Percentiles rank a stretch among this genome's conserved stretches.
Conservation (phyloP, 2,797 vertebrate genomes). For the Oreortyx pictus region DNA sequence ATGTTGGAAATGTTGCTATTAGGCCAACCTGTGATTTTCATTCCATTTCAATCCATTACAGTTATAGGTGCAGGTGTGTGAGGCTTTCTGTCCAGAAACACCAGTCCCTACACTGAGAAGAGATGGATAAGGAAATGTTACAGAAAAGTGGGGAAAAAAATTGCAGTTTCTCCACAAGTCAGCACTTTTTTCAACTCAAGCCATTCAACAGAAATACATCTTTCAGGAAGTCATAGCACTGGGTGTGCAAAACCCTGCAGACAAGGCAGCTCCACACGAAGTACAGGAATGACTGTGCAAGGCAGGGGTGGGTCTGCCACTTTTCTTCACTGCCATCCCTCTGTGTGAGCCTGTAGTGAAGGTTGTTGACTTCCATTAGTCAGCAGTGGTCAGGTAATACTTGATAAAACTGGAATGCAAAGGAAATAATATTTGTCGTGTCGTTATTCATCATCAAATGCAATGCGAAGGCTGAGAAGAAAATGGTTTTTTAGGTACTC, state of each 20-base stretch:
- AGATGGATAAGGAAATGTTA: background rate
- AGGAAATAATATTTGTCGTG: too few species aligned
- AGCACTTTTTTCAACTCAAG: background rate
- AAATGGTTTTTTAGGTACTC: background rate
- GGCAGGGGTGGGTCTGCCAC: background rate
- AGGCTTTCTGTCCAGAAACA: background rate
- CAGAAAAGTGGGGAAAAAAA: background rate
- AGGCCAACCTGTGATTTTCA: background rate
- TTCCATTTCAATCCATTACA: background rate
- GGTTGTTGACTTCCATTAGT: background rate
- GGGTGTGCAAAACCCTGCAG: background rate
- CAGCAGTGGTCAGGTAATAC: background rate
- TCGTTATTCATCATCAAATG: too few species aligned
- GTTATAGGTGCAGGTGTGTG: background rate
- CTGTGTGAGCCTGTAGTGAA: background rate
- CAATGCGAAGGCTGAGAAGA: background rate
- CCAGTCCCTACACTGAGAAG: background rate
- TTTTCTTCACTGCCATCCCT: background rate
- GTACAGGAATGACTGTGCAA: slow-evolving; percentile 14
- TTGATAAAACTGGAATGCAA: background rate
- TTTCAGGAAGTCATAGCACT: background rate
- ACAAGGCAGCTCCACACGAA: background rate
- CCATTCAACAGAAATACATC: background rate
- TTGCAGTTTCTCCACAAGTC: background rate
- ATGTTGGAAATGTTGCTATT: background rate